Conservation (phyloP, 2,113 vertebrate species). For the Ginglymostoma cirratum region DNA sequence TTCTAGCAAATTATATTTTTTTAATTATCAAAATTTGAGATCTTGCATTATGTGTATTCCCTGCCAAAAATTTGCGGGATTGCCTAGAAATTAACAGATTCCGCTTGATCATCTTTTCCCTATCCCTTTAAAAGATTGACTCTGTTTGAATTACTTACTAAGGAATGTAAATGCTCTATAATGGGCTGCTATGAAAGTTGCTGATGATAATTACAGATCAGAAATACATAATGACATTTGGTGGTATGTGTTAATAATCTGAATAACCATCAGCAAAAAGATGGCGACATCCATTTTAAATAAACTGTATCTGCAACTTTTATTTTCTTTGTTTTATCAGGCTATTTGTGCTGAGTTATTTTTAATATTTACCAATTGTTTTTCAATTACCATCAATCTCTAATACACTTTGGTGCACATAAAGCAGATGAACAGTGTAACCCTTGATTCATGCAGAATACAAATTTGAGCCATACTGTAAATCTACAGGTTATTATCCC, state of each 20-base stretch:
- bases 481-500: not conserved
- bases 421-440: not conserved
- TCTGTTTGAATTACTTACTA: not conserved
- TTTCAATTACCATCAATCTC: not conserved
- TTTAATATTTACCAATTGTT: not conserved
- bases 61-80: not conserved
- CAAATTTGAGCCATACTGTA: not conserved
- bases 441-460: not conserved
- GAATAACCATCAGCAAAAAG: not conserved
- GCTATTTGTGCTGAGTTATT: not conserved
- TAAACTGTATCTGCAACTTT: slow-evolving; percentile 1
- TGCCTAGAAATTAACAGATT: not conserved
- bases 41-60: not conserved
- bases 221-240: not conserved
- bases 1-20: slow-evolving; percentile 1
- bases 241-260: not conserved
- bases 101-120: not conserved
- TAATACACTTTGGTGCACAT: not conserved
- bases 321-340: not conserved
- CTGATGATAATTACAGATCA: not conserved
- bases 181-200: not conserved
- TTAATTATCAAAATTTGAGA: not conserved
- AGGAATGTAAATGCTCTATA: not conserved
- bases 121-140: not conserved
- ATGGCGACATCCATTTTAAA: not conserved